phyloP scores from a whole-genome alignment of 2,113 vertebrate species.

The Falco punctatus region DNA sequence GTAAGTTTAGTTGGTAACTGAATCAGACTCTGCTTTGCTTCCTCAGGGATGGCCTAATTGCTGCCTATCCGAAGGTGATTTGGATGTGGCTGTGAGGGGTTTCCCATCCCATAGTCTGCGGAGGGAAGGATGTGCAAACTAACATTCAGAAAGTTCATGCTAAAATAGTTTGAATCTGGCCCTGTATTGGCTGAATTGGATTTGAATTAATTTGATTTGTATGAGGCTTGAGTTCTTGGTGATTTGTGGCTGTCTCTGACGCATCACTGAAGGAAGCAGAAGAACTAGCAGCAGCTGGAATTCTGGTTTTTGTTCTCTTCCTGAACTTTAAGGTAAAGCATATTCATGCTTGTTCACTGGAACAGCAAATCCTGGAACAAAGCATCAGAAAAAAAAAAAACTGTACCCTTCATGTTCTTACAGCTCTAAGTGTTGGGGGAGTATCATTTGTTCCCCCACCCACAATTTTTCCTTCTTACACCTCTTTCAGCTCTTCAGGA shows the following conservation, averaged over 20 bases:
- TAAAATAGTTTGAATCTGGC: not conserved
- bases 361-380: slow-evolving; percentile 31
- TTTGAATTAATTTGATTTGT: not conserved
- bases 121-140: not conserved
- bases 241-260: not conserved
- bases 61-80: not conserved
- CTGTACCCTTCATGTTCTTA: not conserved
- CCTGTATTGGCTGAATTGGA: not conserved
- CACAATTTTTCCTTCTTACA: not conserved
- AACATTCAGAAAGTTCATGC: not conserved
- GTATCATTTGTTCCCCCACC: not conserved
- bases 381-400: not conserved
- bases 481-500: not conserved
- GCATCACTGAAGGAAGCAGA: slow-evolving; percentile 5
- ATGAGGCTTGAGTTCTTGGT: not conserved
- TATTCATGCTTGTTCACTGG: not conserved
- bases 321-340: not conserved
- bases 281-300: not conserved
- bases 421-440: not conserved
- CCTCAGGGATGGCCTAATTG: not conserved
- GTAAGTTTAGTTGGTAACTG: not conserved
- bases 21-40: not conserved
- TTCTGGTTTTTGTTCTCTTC: not conserved
- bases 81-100: not conserved
- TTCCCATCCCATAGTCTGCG: not conserved